Evolutionary conservation across 2,797 vertebrate genomes (phyloP).

Genomic region (Neosilurus mollespiculum): DNA sequence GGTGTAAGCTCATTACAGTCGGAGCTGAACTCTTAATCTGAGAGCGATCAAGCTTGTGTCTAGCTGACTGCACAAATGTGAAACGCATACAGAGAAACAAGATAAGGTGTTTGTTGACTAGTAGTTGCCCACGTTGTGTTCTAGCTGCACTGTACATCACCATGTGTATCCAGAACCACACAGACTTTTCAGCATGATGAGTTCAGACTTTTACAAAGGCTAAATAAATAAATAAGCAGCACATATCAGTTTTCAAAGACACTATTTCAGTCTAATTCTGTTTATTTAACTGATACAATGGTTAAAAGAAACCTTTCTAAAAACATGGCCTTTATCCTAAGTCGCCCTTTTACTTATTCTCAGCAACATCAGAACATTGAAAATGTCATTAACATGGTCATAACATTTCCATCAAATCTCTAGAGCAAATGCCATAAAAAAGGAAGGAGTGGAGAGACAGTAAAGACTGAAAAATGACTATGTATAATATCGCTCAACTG

Average conservation of each 20-base stretch:
- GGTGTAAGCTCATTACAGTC: conserved; percentile 65
- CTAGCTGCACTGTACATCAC: conserved; percentile 6
- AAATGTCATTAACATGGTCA: conserved; percentile 75
- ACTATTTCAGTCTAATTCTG: background rate
- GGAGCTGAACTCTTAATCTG: conserved; percentile 68
- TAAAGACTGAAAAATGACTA: conserved; percentile 48
- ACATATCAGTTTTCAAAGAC: background rate
- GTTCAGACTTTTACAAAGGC: conserved; percentile 69
- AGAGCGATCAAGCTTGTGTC: conserved; percentile 58
- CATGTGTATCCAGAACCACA: conserved; percentile 62
- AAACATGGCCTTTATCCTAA: conserved; percentile 10
- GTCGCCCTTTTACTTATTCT: conserved; percentile 66
- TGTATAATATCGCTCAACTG: conserved; percentile 65
- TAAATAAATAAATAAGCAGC: background rate
- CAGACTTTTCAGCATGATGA: conserved; percentile 79
- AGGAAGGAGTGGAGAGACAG: conserved; percentile 18
- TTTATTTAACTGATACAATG: background rate
- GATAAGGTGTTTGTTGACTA: conserved; percentile 34
- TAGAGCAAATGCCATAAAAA: conserved; percentile 68
- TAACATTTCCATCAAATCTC: conserved; percentile 73
- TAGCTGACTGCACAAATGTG: conserved; percentile 31
- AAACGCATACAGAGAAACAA: conserved; percentile 17
- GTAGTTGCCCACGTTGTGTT: conserved; percentile 10
- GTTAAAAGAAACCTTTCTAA: background rate
- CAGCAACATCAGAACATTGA: conserved; percentile 66